Percentiles rank a stretch among this genome's conserved stretches.
phyloP scores from a whole-genome alignment of 2,888 invertebrate species.

The Latrodectus hesperus region DNA sequence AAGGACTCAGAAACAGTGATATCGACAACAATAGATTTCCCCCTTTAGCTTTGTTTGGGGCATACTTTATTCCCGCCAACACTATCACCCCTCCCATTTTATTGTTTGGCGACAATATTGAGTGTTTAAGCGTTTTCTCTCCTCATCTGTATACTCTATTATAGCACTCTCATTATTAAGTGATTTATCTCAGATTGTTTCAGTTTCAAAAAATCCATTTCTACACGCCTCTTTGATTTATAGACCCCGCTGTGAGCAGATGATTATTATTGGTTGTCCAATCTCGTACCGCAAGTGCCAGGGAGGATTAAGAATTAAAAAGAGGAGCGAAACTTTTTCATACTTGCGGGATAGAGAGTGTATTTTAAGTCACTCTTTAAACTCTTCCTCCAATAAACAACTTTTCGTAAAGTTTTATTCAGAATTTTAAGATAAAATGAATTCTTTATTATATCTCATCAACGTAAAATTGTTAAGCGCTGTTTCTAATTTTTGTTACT shows the following conservation, averaged over 20 bases:
- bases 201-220: constrained; percentile 49
- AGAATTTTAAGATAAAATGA: too few relatives aligned
- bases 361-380: too few relatives aligned
- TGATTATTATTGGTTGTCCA: constrained; percentile 12
- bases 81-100: constrained; percentile 14
- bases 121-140: constrained; percentile 65
- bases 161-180: constrained; percentile 53
- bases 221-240: constrained; percentile 51
- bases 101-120: constrained; percentile 66
- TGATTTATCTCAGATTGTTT: constrained; percentile 64
- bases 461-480: too few relatives aligned
- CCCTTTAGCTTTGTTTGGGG: constrained; percentile 48
- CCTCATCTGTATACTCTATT: background rate
- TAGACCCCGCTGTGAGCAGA: constrained; percentile 1
- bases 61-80: constrained; percentile 13
- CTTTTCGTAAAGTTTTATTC: too few relatives aligned
- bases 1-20: constrained; percentile 28
- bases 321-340: too few relatives aligned
- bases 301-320: too few relatives aligned
- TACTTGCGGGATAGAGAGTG: too few relatives aligned
- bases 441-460: too few relatives aligned
- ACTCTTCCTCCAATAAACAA: too few relatives aligned
- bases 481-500: too few relatives aligned
- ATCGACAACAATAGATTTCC: constrained; percentile 55
- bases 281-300: background rate